Conservation (phyloP, 92 coral and sea anemone genomes). For the Desmophyllum pertusum region DNA sequence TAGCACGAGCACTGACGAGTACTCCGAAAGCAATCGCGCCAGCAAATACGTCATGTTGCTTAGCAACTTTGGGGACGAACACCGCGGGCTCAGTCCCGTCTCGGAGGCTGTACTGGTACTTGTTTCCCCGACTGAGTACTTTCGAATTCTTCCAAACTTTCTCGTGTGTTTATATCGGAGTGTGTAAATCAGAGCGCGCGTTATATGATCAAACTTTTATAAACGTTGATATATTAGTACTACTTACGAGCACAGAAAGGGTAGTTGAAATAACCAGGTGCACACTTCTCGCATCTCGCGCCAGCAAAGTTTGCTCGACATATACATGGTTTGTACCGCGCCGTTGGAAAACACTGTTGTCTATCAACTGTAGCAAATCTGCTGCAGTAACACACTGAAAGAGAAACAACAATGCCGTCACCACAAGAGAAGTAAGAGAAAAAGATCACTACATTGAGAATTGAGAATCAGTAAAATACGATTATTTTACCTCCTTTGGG, state of each 20-base stretch:
- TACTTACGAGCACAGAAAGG: conserved; percentile 89
- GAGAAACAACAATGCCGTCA: not conserved
- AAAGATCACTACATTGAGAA: not conserved
- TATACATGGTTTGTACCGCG: conserved; percentile 60
- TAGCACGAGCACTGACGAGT: too few species aligned
- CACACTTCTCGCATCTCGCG: conserved; percentile 80
- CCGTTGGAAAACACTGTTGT: conserved; percentile 76
- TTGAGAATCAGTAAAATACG: not conserved
- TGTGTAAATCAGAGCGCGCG: too few species aligned
- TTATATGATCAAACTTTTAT: too few species aligned
- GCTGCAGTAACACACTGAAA: conserved; percentile 87
- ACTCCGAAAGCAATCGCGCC: too few species aligned
- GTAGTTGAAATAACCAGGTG: conserved; percentile 75
- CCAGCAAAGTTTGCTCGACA: conserved; percentile 80
- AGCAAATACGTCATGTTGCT: too few species aligned
- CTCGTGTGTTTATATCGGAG: too few species aligned
- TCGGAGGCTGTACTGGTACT: too few species aligned
- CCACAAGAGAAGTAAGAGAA: not conserved
- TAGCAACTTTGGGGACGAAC: too few species aligned
- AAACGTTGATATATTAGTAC: not conserved
- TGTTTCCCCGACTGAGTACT: too few species aligned
- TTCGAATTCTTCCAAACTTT: too few species aligned
- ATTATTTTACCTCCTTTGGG: conserved; percentile 25
- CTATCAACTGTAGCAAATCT: conserved; percentile 68
- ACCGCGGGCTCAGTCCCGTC: too few species aligned